phyloP scores from a whole-genome alignment of 2,888 invertebrate species.

The Stenichneumon culpator region DNA sequence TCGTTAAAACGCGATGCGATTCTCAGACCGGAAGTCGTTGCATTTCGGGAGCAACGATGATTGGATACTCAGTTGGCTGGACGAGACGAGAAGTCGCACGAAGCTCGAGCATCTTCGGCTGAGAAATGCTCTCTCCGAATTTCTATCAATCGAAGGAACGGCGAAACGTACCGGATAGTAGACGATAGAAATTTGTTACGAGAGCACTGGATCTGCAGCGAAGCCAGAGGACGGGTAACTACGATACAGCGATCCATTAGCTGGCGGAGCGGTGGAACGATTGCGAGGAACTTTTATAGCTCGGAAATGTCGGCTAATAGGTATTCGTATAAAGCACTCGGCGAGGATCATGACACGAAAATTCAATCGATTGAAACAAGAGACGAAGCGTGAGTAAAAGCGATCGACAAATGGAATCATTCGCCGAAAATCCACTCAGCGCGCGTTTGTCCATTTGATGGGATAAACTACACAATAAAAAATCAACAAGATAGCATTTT shows the following conservation, averaged over 20 bases:
- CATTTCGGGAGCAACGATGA: too few species aligned
- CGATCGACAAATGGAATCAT: neutral
- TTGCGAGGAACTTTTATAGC: neutral
- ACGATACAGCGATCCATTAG: conserved; percentile 1
- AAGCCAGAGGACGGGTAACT: neutral
- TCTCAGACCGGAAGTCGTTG: too few species aligned
- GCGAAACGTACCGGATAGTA: too few species aligned
- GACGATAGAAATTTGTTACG: too few species aligned
- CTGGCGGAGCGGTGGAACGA: neutral
- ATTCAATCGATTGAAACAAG: neutral
- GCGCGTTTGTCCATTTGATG: neutral
- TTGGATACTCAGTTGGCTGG: too few species aligned
- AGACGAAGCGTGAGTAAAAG: neutral
- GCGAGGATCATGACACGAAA: neutral
- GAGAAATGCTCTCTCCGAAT: too few species aligned
- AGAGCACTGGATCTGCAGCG: too few species aligned
- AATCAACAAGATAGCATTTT: neutral
- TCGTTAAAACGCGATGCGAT: too few species aligned
- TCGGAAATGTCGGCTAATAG: neutral
- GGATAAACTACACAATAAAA: neutral
- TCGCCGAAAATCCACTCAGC: neutral
- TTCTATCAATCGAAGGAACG: too few species aligned
- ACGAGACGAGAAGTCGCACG: too few species aligned
- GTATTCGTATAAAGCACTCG: neutral
- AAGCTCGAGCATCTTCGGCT: too few species aligned